phyloP scores from a whole-genome alignment of 1,140 invertebrate species.

The Drosophila erecta region DNA sequence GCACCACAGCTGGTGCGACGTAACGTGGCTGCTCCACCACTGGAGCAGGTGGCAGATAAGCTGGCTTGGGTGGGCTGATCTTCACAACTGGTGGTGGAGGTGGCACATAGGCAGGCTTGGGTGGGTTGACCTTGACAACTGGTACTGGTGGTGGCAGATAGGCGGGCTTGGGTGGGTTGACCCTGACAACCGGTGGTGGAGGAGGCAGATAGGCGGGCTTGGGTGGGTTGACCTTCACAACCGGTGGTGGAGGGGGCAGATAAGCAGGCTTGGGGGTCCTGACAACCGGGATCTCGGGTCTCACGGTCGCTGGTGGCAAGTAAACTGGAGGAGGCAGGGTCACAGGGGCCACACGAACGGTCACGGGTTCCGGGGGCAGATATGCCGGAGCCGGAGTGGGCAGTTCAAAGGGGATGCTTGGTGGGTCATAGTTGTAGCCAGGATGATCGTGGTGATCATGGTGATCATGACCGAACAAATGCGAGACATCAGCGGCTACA shows the following conservation, averaged over 20 bases:
- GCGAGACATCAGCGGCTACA: conserved; percentile 74
- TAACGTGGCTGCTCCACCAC: conserved; percentile 19
- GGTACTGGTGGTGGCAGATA: conserved; percentile 42
- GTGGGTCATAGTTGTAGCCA: conserved; percentile 70
- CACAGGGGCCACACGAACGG: conserved; percentile 15
- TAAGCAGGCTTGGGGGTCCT: conserved; percentile 12
- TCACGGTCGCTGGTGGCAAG: conserved; percentile 46
- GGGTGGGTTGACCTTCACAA: conserved; percentile 5
- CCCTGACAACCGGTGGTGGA: conserved; percentile 8
- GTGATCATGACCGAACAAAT: conserved; percentile 63
- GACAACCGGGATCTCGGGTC: conserved; percentile 13
- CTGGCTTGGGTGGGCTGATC: conserved; percentile 27
- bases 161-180: neutral
- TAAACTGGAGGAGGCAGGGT: conserved; percentile 47
- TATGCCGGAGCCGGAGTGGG: conserved; percentile 54
- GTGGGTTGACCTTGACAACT: conserved; percentile 3
- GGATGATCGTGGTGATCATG: conserved; percentile 65
- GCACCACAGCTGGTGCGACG: conserved; percentile 24
- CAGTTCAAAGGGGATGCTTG: conserved; percentile 67
- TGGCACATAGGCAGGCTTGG: conserved; percentile 23
- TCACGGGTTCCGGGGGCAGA: conserved; percentile 46
- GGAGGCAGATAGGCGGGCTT: conserved; percentile 37
- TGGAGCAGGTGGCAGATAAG: conserved; percentile 47
- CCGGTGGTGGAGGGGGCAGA: conserved; percentile 32
- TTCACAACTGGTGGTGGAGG: conserved; percentile 26